Evolutionary conservation across 2,888 invertebrate genomes (phyloP).

Genomic region (Ectemnius cavifrons): DNA sequence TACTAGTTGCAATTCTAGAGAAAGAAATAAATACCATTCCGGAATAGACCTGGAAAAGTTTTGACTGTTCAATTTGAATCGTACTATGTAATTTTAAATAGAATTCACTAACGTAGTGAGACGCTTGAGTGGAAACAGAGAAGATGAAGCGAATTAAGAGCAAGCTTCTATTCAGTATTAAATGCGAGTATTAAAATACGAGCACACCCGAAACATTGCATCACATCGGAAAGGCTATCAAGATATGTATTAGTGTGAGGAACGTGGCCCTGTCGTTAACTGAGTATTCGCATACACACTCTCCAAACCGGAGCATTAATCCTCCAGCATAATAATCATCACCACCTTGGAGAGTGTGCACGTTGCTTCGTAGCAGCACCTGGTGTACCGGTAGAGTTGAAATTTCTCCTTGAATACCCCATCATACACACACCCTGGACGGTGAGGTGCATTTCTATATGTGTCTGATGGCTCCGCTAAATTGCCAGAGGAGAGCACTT

Average conservation of each 20-base stretch:
- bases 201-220: no score
- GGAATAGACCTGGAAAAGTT: no score
- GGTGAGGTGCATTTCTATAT: conserved; percentile 34
- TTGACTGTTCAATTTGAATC: no score
- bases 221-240: background rate
- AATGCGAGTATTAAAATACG: no score
- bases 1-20: no score
- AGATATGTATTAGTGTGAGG: background rate
- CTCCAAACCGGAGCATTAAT: conserved; percentile 25
- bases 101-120: no score
- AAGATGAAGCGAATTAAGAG: no score
- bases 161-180: no score
- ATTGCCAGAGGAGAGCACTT: no score
- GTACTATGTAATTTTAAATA: no score
- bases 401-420: conserved; percentile 32
- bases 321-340: conserved; percentile 31
- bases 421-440: background rate
- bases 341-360: background rate
- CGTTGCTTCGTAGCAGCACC: background rate
- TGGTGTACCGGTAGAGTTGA: conserved; percentile 14
- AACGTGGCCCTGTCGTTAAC: background rate
- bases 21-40: no score
- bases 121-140: no score
- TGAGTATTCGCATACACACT: conserved; percentile 9
- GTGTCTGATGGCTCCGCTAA: conserved; percentile 20